Percentiles rank a stretch among this genome's conserved stretches.
Conservation (phyloP, 2,797 vertebrate genomes). For the Helicolenus hilgendorfi region DNA sequence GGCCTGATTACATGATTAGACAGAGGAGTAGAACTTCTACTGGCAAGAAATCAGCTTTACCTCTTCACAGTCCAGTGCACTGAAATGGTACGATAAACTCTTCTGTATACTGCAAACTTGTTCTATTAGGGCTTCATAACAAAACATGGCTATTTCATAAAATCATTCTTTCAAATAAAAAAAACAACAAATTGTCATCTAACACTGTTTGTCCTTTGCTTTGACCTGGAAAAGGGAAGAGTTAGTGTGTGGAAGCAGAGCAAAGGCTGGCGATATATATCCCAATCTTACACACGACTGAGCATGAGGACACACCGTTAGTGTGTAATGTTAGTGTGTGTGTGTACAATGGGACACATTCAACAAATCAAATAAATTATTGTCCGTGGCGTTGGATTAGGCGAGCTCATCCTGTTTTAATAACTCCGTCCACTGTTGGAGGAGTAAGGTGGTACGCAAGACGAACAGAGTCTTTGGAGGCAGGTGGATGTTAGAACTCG, state of each 20-base stretch:
- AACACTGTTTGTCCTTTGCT: slow-evolving; percentile 30
- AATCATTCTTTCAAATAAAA: slow-evolving; percentile 6
- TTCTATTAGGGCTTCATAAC: slow-evolving; percentile 25
- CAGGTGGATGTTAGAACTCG: slow-evolving; percentile 90
- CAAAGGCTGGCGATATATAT: slow-evolving; percentile 31
- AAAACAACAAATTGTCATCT: slow-evolving; percentile 5
- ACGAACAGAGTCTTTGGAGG: slow-evolving; percentile 73
- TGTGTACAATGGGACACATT: slow-evolving; percentile 75
- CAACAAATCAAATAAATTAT: slow-evolving; percentile 94
- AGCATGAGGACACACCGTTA: slow-evolving; percentile 40
- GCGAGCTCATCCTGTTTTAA: slow-evolving; percentile 42
- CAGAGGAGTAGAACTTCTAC: slow-evolving; percentile 29
- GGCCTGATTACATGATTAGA: slow-evolving; percentile 2
- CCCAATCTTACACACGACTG: slow-evolving; percentile 27
- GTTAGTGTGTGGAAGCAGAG: slow-evolving; percentile 48
- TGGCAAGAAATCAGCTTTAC: slow-evolving; percentile 18
- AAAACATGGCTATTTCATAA: slow-evolving; percentile 38
- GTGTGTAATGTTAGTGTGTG: slow-evolving; percentile 33
- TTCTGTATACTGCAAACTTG: slow-evolving; percentile 33
- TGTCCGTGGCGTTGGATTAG: slow-evolving; percentile 80
- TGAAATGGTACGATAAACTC: slow-evolving; percentile 1
- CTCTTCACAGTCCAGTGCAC: slow-evolving; percentile 68
- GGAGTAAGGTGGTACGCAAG: slow-evolving; percentile 41
- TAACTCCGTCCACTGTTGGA: slow-evolving; percentile 16
- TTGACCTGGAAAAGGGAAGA: slow-evolving; percentile 8